These are phyloP conservation scores for Potorous gilbertii DNA, from an alignment of 2,797 vertebrate genomes.

Conservation along the genomic window DNA sequence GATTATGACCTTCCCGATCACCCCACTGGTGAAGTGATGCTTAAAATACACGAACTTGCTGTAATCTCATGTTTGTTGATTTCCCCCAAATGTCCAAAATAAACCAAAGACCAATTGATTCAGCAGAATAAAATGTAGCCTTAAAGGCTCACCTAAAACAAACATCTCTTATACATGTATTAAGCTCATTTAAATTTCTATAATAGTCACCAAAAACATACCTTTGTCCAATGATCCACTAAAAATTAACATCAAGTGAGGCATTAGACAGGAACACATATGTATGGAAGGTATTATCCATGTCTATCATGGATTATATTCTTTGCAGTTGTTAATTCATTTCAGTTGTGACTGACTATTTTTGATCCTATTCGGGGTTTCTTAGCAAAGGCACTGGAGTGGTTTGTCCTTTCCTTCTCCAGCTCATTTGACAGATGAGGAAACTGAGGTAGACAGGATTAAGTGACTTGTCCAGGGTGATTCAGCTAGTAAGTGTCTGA, in stretches of 20 bases:
- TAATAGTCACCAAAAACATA: neutral
- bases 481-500: neutral
- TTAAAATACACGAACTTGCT: neutral
- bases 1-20: neutral
- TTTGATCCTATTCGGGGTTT: neutral
- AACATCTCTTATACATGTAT: neutral
- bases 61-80: neutral
- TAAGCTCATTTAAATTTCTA: neutral
- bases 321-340: neutral
- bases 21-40: neutral
- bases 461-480: neutral
- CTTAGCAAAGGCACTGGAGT: neutral
- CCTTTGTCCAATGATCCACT: neutral
- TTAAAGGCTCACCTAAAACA: neutral
- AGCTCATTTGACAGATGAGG: neutral
- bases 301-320: neutral
- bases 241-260: neutral
- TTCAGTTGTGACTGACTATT: neutral
- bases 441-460: neutral
- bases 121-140: neutral
- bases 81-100: neutral
- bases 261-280: neutral
- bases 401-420: neutral
- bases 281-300: neutral
- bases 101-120: neutral